Evolutionary conservation across 1,140 invertebrate genomes (phyloP), one percentile per base, ranked within the genome.

Genomic region (Metopolophium dirhodum): DNA sequence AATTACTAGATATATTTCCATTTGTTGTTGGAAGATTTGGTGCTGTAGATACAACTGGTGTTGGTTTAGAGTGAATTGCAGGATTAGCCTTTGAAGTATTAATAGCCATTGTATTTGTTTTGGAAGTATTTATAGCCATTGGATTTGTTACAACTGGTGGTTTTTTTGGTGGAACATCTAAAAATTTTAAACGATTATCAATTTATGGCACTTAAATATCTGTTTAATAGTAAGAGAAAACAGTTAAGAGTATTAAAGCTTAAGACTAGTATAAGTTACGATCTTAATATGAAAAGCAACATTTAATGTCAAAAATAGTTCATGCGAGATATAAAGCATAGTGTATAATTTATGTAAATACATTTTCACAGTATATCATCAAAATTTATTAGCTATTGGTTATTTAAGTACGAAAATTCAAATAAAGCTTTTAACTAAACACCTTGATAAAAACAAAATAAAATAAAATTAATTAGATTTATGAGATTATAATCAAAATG

Each of bases 1-100:
- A 18, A 86, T 93, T 93, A 93, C 91, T 93, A 11, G 91, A 85
- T 54, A 93, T 93, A 86, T 93, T 93, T 93, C 91, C 91, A 93
- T 93, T 93, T 86, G 91, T 93, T 54, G 82, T 93, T 41, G 91
- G 91, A 85, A 85, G 91, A 93, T 49, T 93, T 86, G 91, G 49
- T 20, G 51, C 49, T 18, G 49, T 93, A n/a, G 91, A 93, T 26
- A 86, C 49, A 45, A 41, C 91, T 54, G 91, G 77, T 41, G 91
- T 85, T 85, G 68, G 91, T 85, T 93, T 93, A 93, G 91, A 85
- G 7, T 35, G 26, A 57, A 93, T 37, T 45, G 82, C 35, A 49
- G 68, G 35, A 41, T 93, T 93, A 8, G 26, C 26, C 14, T 93
- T 93, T n/a, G 82, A 20, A 41, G 82, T 86, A 26, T 93, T 93